Conservation (phyloP, 2,888 invertebrate species). For the Drosophila suboccidentalis region DNA sequence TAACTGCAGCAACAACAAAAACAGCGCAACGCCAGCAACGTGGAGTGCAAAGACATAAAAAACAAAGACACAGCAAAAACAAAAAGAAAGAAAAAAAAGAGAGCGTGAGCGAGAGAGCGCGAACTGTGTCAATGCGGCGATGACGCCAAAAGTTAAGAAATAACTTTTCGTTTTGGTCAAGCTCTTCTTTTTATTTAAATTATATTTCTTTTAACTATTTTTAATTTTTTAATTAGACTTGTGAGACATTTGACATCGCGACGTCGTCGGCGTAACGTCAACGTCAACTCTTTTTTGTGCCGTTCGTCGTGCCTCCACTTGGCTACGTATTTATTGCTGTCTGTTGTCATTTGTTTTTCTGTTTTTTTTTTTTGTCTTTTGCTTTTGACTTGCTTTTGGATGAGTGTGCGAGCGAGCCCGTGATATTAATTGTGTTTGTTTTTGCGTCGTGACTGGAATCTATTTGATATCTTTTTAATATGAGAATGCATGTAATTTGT, state of each 20-base stretch:
- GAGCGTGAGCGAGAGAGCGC: slow-evolving; percentile 73
- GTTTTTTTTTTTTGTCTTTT: slow-evolving; percentile 32
- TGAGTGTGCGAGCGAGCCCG: slow-evolving; percentile 28
- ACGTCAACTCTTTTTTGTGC: slow-evolving; percentile 46
- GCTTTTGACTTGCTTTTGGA: slow-evolving; percentile 33
- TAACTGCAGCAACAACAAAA: slow-evolving; percentile 34
- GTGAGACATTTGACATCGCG: slow-evolving; percentile 43
- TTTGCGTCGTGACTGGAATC: slow-evolving; percentile 52
- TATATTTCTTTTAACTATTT: slow-evolving; percentile 52
- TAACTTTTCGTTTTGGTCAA: slow-evolving; percentile 24
- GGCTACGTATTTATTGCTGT: slow-evolving; percentile 59
- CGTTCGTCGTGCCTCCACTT: slow-evolving; percentile 46
- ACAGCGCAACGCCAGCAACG: slow-evolving; percentile 58
- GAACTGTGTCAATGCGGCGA: slow-evolving; percentile 74
- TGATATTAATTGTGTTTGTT: slow-evolving; percentile 40
- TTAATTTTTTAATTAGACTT: slow-evolving; percentile 67
- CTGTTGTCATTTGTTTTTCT: slow-evolving; percentile 47
- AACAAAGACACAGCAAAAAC: slow-evolving; percentile 54
- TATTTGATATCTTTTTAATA: slow-evolving; percentile 43
- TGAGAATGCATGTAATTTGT: slow-evolving; percentile 34
- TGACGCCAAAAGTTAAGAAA: slow-evolving; percentile 73
- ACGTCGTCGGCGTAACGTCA: slow-evolving; percentile 51
- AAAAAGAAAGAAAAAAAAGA: slow-evolving; percentile 40
- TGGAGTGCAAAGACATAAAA: slow-evolving; percentile 67
- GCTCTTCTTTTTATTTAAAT: slow-evolving; percentile 32